Percentiles rank a stretch among this genome's conserved stretches.
phyloP scores from a whole-genome alignment of 2,797 vertebrate species.

The Xenopus petersii region DNA sequence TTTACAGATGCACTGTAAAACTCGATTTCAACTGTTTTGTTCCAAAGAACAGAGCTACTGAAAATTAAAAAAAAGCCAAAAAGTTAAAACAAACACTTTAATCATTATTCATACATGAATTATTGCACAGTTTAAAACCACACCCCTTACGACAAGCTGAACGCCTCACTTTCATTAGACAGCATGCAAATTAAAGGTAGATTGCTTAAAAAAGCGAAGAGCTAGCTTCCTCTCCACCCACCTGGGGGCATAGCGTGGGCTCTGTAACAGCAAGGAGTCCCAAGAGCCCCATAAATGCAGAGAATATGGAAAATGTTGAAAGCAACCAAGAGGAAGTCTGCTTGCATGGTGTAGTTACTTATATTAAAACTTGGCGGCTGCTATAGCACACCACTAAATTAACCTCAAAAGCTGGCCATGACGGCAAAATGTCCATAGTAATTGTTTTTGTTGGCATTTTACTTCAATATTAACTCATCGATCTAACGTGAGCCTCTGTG shows the following conservation, averaged over 20 bases:
- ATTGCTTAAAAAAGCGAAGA: conserved; percentile 58
- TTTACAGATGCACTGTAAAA: conserved; percentile 16
- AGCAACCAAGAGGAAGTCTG: conserved; percentile 56
- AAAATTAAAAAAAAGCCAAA: conserved; percentile 44
- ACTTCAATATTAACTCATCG: conserved; percentile 81
- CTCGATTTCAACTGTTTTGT: conserved; percentile 11
- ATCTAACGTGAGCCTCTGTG: conserved; percentile 75
- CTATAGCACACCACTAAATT: conserved; percentile 57
- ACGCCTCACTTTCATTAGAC: conserved; percentile 58
- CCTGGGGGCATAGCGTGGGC: conserved; percentile 61
- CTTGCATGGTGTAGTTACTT: conserved; percentile 49
- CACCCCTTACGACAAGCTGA: conserved; percentile 54
- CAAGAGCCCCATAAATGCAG: conserved; percentile 58
- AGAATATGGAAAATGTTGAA: conserved; percentile 66
- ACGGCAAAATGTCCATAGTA: conserved; percentile 75
- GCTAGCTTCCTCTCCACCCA: conserved; percentile 59
- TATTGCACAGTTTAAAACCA: conserved; percentile 52
- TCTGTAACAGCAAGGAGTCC: conserved; percentile 59
- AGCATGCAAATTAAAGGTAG: conserved; percentile 57
- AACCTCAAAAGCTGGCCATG: conserved; percentile 79
- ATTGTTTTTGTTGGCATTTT: conserved; percentile 86
- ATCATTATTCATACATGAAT: neutral
- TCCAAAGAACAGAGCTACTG: conserved; percentile 50
- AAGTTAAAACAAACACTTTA: neutral
- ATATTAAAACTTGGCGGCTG: conserved; percentile 54